Evolutionary conservation across 2,888 invertebrate species (phyloP).

Genomic region (Rotaria macrura): DNA sequence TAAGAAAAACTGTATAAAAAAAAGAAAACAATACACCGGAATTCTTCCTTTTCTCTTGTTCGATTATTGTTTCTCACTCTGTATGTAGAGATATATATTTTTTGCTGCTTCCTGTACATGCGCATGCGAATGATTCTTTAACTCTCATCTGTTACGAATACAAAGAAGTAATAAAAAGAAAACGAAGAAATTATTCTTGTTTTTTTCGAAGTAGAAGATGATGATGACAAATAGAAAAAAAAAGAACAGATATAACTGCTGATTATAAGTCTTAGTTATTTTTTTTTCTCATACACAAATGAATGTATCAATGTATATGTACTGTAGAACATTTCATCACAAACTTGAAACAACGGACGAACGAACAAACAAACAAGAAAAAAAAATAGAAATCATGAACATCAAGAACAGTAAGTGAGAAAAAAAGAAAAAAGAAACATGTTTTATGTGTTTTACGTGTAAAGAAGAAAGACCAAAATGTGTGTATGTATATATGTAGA

Average conservation of each 20-base stretch:
- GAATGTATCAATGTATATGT: not conserved
- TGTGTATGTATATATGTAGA: not conserved
- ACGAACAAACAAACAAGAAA: slow-evolving; percentile 12
- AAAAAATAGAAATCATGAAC: slow-evolving; percentile 9
- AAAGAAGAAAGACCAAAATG: slow-evolving; percentile 14
- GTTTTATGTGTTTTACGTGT: not conserved
- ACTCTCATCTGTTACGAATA: not conserved
- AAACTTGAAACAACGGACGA: slow-evolving; percentile 8
- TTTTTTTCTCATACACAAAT: not conserved
- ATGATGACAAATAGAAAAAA: slow-evolving; percentile 9
- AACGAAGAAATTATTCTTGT: not conserved
- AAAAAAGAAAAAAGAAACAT: not conserved
- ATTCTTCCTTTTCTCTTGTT: not conserved
- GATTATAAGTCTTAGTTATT: not conserved
- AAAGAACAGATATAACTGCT: not conserved
- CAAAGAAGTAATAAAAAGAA: not conserved
- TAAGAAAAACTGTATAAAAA: slow-evolving; percentile 11
- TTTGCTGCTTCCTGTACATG: not conserved
- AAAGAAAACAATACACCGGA: slow-evolving; percentile 17
- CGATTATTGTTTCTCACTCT: not conserved
- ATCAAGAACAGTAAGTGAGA: not conserved
- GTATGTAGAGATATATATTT: not conserved
- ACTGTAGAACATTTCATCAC: slow-evolving; percentile 2
- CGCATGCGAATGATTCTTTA: not conserved
- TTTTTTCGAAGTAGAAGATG: slow-evolving; percentile 4